These are phyloP conservation scores for Microctenopoma lineatum DNA, from an alignment of 2,797 vertebrate species.

Conservation along the genomic window DNA sequence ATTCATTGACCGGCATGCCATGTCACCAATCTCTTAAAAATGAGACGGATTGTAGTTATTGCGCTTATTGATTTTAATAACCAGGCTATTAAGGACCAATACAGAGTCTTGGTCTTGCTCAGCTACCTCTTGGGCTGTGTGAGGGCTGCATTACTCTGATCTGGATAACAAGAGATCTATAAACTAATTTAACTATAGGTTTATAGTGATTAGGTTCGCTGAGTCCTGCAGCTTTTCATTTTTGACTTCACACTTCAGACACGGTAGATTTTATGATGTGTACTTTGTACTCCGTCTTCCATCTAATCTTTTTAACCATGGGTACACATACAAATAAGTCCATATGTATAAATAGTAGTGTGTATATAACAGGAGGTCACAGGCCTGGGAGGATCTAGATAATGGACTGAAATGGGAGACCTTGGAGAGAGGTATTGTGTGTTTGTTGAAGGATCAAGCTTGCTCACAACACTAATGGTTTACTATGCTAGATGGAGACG, in stretches of 20 bases:
- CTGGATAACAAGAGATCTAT: conserved; percentile 61
- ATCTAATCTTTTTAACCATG: conserved; percentile 20
- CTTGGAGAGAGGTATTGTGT: background rate
- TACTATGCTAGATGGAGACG: background rate
- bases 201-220: conserved; percentile 64
- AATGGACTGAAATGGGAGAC: conserved; percentile 11
- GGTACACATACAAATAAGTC: background rate
- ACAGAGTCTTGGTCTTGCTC: conserved; percentile 43
- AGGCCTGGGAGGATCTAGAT: conserved; percentile 1
- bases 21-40: conserved; percentile 70
- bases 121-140: conserved; percentile 20
- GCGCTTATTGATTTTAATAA: conserved; percentile 86
- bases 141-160: conserved; percentile 34
- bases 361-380: conserved; percentile 3
- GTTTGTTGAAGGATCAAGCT: conserved; percentile 39
- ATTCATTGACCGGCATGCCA: conserved; percentile 71
- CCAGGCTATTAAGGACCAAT: conserved; percentile 65
- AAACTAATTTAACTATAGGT: conserved; percentile 64
- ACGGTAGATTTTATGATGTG: background rate
- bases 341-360: background rate
- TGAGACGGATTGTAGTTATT: conserved; percentile 83
- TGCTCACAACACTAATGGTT: conserved; percentile 55
- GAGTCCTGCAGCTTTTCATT: conserved; percentile 20
- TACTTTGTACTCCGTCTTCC: background rate
- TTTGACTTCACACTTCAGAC: conserved; percentile 3